Evolutionary conservation across 2,797 vertebrate genomes (phyloP), one percentile per base, ranked within the genome.

Genomic region (Selene dorsalis): DNA sequence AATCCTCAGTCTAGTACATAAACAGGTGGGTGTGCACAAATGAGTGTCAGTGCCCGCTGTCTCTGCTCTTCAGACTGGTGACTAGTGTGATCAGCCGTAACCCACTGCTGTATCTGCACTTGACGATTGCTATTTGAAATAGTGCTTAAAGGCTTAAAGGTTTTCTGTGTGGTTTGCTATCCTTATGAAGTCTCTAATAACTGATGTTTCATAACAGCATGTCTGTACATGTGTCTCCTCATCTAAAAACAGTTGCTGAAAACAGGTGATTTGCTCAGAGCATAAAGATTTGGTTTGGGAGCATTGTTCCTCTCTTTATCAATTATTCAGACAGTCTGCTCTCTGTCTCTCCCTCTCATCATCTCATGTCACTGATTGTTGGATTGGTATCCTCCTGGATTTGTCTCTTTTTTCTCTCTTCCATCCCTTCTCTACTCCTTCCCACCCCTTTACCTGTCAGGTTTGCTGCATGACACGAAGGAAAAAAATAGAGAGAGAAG

Each of bases 241-340:
- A 10, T 76, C 82, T 77, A 66, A 77, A 88, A 87, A 85, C 75
- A 80, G 77, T 87, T 62, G 75, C 77, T 73, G 68, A 80, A 81
- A 87, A 82, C 88, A 86, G 89, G 87, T 92, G 85, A 89, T 60
- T 61, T 73, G 79, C 83, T 91, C 77, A 50, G 64, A 87, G 84
- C 84, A 80, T 75, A 60, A 84, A 68, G 75, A 84, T 87, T 85
- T 67, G 66, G 75, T 89, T 83, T 79, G 82, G 80, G 80, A 86
- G 80, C 48, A 20, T 64, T 28, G 71, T 39, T 84, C 38, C 80
- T 50, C 85, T 84, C 73, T 79, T 73, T 61, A 92, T 93, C 86
- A 92, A 93, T 93, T 91, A 93, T 93, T 93, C 87, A 92, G 73
- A 47, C 79, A 60, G 70, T 47, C 88, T 84, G 73, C 69, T 66